Evolutionary conservation across 2,797 vertebrate genomes (phyloP).

Genomic region (Acropternis orthonyx): DNA sequence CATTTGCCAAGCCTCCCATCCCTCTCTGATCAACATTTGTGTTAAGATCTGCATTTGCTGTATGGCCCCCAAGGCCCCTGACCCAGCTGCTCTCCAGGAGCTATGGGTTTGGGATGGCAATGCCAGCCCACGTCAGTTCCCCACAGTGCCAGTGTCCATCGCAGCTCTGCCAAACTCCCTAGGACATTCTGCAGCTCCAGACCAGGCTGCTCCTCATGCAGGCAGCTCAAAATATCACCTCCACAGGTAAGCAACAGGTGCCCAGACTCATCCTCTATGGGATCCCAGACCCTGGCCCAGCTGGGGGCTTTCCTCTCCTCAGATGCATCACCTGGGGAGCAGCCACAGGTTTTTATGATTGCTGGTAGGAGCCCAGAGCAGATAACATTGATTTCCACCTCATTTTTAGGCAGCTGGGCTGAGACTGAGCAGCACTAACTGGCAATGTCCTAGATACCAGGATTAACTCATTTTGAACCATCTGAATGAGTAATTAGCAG

Average conservation of each 20-base stretch:
- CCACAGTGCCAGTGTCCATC: not conserved
- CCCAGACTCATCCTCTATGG: not conserved
- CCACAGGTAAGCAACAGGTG: not conserved
- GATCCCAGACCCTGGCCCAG: not conserved
- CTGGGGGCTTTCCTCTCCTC: not conserved
- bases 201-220: not conserved
- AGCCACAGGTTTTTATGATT: not conserved
- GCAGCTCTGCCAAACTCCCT: not conserved
- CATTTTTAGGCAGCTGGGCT: not conserved
- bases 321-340: not conserved
- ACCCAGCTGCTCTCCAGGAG: accelerated
- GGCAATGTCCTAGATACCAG: not conserved
- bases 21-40: not conserved
- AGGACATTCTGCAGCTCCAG: not conserved
- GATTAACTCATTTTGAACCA: slow-evolving; percentile 51
- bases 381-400: not conserved
- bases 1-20: not conserved
- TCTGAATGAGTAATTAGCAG: slow-evolving; percentile 49
- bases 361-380: not conserved
- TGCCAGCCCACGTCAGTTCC: not conserved
- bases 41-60: not conserved
- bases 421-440: slow-evolving; percentile 27
- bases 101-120: accelerated
- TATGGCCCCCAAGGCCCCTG: accelerated
- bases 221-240: not conserved